Evolutionary conservation across 1,140 invertebrate genomes (phyloP).

Genomic region (Macrobrachium nipponense): DNA sequence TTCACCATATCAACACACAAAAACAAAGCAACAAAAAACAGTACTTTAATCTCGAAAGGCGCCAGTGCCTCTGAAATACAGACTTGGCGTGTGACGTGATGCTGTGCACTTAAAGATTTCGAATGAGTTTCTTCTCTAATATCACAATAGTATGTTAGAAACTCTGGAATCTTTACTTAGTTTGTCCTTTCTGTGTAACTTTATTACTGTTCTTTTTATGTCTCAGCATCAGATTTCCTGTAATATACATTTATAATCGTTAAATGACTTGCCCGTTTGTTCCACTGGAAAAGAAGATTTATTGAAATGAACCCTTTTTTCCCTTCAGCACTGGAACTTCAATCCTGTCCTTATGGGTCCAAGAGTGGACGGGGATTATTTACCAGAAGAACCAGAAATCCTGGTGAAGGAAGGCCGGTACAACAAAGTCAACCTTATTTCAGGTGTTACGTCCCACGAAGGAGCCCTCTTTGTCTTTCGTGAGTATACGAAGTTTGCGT

Average conservation of each 20-base stretch:
- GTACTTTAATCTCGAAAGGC: no score
- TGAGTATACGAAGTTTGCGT: conserved; percentile 1
- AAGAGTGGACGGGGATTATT: conserved; percentile 36
- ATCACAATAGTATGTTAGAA: no score
- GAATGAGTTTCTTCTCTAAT: no score
- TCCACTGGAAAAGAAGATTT: no score
- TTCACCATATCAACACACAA: no score
- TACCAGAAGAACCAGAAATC: conserved; percentile 29
- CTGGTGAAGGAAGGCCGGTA: conserved; percentile 25
- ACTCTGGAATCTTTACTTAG: no score
- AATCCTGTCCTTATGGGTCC: conserved; percentile 18
- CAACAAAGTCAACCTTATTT: conserved; percentile 23
- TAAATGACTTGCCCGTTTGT: background rate
- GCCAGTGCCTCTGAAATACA: no score
- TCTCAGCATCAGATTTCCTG: background rate
- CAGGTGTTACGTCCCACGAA: conserved; percentile 11
- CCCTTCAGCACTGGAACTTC: background rate
- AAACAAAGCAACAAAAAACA: no score
- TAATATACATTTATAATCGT: background rate
- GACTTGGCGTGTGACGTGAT: no score
- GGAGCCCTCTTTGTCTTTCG: conserved; percentile 29
- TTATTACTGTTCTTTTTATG: background rate
- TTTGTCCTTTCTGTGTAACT: no score
- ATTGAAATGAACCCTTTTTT: background rate
- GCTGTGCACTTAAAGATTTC: no score